Base-by-base conservation (phyloP, 2,888 invertebrate genomes). In the Thumatha senex region DNA sequence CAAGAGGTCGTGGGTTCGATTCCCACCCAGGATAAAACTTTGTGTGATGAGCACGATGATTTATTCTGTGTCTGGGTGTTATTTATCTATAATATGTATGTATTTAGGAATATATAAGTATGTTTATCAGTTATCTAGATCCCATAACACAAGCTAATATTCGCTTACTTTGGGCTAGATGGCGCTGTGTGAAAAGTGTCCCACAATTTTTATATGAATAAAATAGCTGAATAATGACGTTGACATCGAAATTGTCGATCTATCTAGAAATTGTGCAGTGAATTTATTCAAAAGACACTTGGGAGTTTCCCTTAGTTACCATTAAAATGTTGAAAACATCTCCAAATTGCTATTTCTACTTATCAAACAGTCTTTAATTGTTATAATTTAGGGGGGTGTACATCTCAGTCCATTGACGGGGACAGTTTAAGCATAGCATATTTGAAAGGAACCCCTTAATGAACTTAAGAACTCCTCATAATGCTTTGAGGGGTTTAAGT, bases 401-500 rank as follows among this genome's bases (percentile, higher is more conserved):
- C 80, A 81, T 80, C 74, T 69, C 63, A 54, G 60, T 71, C 67
- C 76, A 74, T 77, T 77, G 67, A 70, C 67, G 69, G 63, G 67
- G 67, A 50, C 12, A 48, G 56, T 51, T 52, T 56, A 51, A 55
- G 67, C 58, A 64, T 56, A 48, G 56, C 43, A 55, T 53, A 60
- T 63, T 63, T 56, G 54, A 67, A 57, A 40, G 41, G 30, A 71
- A 72, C 72, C 76, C 70, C 74, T 74, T 84, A 85, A 88, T 87
- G 84, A 86, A 87, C 77, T 83, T 79, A 74, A 75, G 74, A 75
- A 78, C 76, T 75, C 74, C 77, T 78, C 76, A 78, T 84, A 84
- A 81, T 76, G 78, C 72, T 75, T 67, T 52, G 61, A 74, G 67
- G 70, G 76, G 73, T 61, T 69, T 61, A 70, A 76, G 70, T 75